Evolutionary conservation across 2,888 invertebrate genomes (phyloP).

Genomic region (Eudasyphora cyanicolor): DNA sequence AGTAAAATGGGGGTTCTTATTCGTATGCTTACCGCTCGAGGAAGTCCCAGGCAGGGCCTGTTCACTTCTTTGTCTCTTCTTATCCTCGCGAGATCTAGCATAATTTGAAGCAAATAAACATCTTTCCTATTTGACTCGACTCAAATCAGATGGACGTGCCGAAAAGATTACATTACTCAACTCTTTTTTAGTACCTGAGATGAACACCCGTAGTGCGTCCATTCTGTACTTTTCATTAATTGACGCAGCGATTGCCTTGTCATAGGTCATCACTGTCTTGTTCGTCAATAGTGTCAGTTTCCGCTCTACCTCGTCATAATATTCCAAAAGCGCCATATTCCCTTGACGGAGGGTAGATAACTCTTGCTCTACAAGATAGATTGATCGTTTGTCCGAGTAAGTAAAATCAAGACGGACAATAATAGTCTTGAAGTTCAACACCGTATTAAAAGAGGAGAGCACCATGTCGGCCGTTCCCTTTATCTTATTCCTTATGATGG

Average conservation of each 20-base stretch:
- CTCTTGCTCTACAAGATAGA: slow-evolving; percentile 32
- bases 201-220: slow-evolving; percentile 55
- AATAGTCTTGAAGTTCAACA: too few species aligned
- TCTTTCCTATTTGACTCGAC: slow-evolving; percentile 21
- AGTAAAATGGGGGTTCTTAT: slow-evolving; percentile 10
- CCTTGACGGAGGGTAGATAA: too few species aligned
- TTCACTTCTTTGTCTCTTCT: background rate
- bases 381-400: slow-evolving; percentile 31
- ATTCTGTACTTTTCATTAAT: slow-evolving; percentile 60
- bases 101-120: background rate
- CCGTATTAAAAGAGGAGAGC: too few species aligned
- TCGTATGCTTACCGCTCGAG: too few species aligned
- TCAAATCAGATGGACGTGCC: slow-evolving; percentile 38
- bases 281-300: slow-evolving; percentile 60
- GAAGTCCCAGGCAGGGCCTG: too few species aligned
- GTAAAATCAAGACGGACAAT: slow-evolving; percentile 36
- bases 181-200: slow-evolving; percentile 46
- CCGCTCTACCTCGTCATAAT: slow-evolving; percentile 63
- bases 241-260: slow-evolving; percentile 39
- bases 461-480: too few species aligned
- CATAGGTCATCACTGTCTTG: slow-evolving; percentile 60
- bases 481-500: too few species aligned
- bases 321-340: too few species aligned
- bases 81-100: background rate
- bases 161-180: slow-evolving; percentile 53